These are phyloP conservation scores for Dendrocincla fuliginosa DNA, from an alignment of 2,797 vertebrate species.

Conservation along the genomic window DNA sequence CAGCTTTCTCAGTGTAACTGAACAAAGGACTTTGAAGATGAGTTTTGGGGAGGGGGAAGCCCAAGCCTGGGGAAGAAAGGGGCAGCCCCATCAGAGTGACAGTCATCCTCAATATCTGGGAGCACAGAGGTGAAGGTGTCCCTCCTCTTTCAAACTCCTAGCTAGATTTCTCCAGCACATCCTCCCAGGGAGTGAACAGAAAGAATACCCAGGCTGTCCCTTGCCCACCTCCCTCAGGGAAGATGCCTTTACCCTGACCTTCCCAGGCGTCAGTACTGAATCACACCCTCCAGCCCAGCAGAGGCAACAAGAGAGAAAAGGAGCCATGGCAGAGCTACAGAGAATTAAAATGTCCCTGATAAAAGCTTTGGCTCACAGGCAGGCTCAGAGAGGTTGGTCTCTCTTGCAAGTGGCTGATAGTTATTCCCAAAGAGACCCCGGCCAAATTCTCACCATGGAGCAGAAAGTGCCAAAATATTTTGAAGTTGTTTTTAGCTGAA, in stretches of 20 bases:
- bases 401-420: constrained; percentile 16
- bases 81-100: not conserved
- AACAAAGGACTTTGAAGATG: constrained; percentile 56
- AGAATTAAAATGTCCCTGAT: constrained; percentile 11
- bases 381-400: not conserved
- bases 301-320: not conserved
- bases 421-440: not conserved
- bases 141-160: not conserved
- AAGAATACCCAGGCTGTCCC: not conserved
- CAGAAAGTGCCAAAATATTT: constrained; percentile 19
- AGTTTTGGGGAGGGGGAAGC: not conserved
- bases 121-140: not conserved
- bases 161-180: not conserved
- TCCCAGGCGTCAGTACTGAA: not conserved
- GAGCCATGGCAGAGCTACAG: not conserved
- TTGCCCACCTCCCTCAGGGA: not conserved
- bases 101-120: not conserved
- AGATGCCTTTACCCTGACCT: not conserved
- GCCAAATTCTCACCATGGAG: not conserved
- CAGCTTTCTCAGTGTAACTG: constrained; percentile 27
- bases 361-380: constrained; percentile 48
- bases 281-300: not conserved
- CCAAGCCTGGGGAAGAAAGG: not conserved
- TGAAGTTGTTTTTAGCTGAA: not conserved
- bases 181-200: not conserved